Evolutionary conservation across 2,888 invertebrate genomes (phyloP).

Genomic region (Lapara coniferarum): DNA sequence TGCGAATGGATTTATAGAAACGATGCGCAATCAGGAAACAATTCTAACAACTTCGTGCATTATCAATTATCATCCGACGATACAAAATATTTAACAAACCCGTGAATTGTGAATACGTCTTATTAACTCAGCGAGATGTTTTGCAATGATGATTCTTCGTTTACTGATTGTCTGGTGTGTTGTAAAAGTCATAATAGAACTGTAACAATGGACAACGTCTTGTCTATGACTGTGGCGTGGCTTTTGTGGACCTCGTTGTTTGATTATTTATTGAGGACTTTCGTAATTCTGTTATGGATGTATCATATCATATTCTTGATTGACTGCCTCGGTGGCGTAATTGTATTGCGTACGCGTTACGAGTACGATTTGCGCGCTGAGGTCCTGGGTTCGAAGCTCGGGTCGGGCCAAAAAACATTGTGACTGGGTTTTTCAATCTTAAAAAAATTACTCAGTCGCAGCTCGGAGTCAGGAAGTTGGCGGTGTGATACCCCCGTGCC

Average conservation of each 20-base stretch:
- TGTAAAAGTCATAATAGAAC: conserved; percentile 12
- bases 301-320: too few species aligned
- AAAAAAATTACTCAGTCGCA: too few species aligned
- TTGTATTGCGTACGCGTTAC: too few species aligned
- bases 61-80: conserved; percentile 9
- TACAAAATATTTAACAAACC: conserved; percentile 3
- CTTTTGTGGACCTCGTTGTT: neutral
- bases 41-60: neutral
- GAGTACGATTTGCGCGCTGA: too few species aligned
- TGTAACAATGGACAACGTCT: conserved; percentile 10
- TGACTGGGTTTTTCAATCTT: too few species aligned
- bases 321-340: too few species aligned
- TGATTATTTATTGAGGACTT: too few species aligned
- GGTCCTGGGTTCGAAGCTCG: too few species aligned
- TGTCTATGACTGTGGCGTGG: neutral
- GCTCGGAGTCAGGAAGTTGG: too few species aligned
- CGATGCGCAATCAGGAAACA: conserved; percentile 1
- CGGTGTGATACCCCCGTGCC: too few species aligned
- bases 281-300: too few species aligned
- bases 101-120: conserved; percentile 10
- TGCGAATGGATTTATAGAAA: neutral
- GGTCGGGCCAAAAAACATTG: too few species aligned
- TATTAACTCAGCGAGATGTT: neutral
- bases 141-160: conserved; percentile 14
- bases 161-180: conserved; percentile 18